Conservation (phyloP, 2,797 vertebrate species). For the Myiotriccus ornatus region DNA sequence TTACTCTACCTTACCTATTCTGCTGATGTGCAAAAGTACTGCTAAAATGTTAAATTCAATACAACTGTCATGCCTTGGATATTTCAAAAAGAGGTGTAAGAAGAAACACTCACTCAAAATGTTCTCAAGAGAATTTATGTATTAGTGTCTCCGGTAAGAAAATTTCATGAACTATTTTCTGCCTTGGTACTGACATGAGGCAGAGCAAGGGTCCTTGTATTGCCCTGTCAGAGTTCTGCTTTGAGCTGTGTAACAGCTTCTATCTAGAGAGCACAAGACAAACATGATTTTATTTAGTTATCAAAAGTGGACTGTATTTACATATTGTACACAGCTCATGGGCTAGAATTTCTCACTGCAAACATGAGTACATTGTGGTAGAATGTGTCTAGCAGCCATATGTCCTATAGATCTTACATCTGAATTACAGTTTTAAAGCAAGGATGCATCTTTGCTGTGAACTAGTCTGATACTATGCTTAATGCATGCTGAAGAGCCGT, state of each 20-base stretch:
- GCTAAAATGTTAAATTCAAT: not conserved
- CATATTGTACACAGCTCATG: not conserved
- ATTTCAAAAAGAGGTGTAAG: not conserved
- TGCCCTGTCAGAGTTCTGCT: not conserved
- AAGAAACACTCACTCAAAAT: not conserved
- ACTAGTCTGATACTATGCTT: not conserved
- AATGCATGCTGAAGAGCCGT: fast-evolving
- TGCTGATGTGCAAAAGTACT: not conserved
- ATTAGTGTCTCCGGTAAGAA: not conserved
- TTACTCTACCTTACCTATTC: not conserved
- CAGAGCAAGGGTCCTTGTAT: not conserved
- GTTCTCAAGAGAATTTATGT: not conserved
- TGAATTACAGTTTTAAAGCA: not conserved
- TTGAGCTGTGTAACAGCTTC: not conserved
- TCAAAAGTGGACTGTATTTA: not conserved
- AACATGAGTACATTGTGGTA: not conserved
- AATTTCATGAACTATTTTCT: not conserved
- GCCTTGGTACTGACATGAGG: not conserved
- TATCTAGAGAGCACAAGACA: not conserved
- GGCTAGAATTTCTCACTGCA: not conserved
- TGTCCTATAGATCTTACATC: not conserved
- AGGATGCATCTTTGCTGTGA: not conserved
- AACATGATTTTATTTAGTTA: not conserved
- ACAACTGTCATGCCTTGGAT: not conserved
- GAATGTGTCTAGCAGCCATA: not conserved